These are phyloP conservation scores for Nomada lathburiana DNA, from an alignment of 2,888 invertebrate species.

Conservation along the genomic window DNA sequence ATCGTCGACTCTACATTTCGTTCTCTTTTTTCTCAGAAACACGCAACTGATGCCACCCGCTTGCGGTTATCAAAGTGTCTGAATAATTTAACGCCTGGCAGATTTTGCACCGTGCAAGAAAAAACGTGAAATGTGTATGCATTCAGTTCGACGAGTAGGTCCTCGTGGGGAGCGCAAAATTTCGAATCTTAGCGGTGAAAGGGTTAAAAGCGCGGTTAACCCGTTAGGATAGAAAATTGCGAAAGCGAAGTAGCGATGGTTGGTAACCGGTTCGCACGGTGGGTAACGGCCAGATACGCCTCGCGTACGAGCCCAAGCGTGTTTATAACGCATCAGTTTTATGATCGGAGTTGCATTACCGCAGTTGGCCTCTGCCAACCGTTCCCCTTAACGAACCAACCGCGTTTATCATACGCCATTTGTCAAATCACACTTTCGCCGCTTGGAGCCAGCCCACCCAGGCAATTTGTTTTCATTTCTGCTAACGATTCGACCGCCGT, in stretches of 20 bases:
- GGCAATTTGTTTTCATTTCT: constrained; percentile 73
- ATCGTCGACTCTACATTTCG: neutral
- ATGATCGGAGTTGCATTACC: constrained; percentile 49
- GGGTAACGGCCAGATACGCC: constrained; percentile 14
- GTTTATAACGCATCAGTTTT: constrained; percentile 62
- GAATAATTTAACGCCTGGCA: constrained; percentile 19
- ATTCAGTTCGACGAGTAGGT: neutral
- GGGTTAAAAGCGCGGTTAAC: constrained; percentile 47
- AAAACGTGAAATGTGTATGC: neutral
- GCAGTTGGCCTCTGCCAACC: constrained; percentile 13
- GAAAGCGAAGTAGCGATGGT: neutral
- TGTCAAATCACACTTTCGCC: constrained; percentile 64
- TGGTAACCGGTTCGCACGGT: constrained; percentile 7
- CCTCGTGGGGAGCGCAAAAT: neutral
- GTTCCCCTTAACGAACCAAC: constrained; percentile 67
- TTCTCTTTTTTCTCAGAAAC: too few relatives aligned
- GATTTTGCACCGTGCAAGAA: neutral
- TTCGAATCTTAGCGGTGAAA: constrained; percentile 28
- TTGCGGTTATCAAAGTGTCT: neutral
- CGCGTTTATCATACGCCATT: constrained; percentile 68
- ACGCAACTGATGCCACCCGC: neutral
- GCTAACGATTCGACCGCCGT: constrained; percentile 59
- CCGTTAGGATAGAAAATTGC: constrained; percentile 10
- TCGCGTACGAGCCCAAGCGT: constrained; percentile 32
- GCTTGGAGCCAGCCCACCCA: constrained; percentile 49